Base-by-base conservation (phyloP, 2,797 vertebrate genomes). In the Crocidura indochinensis region DNA sequence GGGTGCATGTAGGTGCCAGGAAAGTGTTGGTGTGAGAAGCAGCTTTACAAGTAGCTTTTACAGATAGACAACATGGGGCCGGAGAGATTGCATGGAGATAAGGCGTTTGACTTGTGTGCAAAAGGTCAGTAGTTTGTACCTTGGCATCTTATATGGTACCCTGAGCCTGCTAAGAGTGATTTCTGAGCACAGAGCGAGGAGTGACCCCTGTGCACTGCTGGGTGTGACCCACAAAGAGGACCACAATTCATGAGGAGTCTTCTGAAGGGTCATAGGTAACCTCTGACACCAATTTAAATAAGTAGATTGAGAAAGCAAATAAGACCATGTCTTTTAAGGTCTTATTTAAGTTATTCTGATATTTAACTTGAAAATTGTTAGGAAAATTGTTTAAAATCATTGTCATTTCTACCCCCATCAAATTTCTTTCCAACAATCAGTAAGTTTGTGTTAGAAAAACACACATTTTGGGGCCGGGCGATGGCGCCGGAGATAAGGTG, bases 401-500 rank as follows among this genome's bases (percentile, higher is more conserved):
- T 79, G 65, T 47, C 46, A 76, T 47, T 76, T 72, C 49, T 56
- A 7, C 4, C 47, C 17, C 47, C n/a, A 51, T 44, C 67, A 76
- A 17, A 72, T 47, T 60, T 60, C 56, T 8, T 15, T 19, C 87
- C 72, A n/a, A 17, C 82, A 87, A 77, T 76, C 49, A 67, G 31
- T 71, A 65, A 73, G 38, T 26, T 82, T 29, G 47, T 82, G 22
- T 91, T 73, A 83, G 92, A 67, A 83, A 87, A 78, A 49, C 10
- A 51, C 49, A 51, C 49, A 51, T 8, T 51, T 51, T 51, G 49
- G 49, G 49, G 8, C 49, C 49, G 49, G 12, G 49, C 49, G 49
- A 8, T 51, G 12, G 49, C 12, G 12, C 49, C 8, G 49, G 8
- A 12, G 49, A 12, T 51, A 51, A 12, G 49, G 49, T 12, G 49